Evolutionary conservation across 2,797 vertebrate genomes (phyloP).

Genomic region (Limosa lapponica): DNA sequence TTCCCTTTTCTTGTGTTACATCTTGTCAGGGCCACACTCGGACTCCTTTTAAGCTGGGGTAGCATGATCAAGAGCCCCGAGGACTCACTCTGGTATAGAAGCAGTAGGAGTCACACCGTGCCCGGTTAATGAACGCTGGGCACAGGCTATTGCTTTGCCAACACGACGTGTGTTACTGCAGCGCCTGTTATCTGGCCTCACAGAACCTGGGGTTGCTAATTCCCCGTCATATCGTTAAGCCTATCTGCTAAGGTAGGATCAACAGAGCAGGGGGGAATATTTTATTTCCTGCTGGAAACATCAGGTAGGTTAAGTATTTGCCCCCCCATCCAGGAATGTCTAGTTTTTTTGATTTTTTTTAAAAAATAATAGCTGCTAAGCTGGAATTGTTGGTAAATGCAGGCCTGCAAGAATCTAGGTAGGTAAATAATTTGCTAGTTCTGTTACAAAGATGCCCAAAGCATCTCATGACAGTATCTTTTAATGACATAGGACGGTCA

Average conservation of each 20-base stretch:
- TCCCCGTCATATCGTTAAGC: not conserved
- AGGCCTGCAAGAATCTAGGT: not conserved
- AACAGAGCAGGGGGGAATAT: not conserved
- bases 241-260: not conserved
- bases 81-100: fast-evolving
- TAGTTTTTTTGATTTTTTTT: not conserved
- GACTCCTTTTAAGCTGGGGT: not conserved
- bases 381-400: not conserved
- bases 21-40: not conserved
- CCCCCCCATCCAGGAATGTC: not conserved
- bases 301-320: not conserved
- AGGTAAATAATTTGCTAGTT: not conserved
- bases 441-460: not conserved
- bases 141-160: not conserved
- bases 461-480: not conserved
- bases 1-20: not conserved
- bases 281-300: not conserved
- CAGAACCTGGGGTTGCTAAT: not conserved
- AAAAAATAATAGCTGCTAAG: not conserved
- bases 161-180: not conserved
- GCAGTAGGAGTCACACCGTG: not conserved
- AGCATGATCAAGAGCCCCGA: not conserved
- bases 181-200: not conserved
- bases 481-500: not conserved
- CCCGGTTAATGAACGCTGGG: fast-evolving